A percentile compares a stretch with the other conserved stretches of the same genome.
Evolutionary conservation across 1,140 invertebrate genomes (phyloP).

Genomic region (Hylaeus volcanicus): DNA sequence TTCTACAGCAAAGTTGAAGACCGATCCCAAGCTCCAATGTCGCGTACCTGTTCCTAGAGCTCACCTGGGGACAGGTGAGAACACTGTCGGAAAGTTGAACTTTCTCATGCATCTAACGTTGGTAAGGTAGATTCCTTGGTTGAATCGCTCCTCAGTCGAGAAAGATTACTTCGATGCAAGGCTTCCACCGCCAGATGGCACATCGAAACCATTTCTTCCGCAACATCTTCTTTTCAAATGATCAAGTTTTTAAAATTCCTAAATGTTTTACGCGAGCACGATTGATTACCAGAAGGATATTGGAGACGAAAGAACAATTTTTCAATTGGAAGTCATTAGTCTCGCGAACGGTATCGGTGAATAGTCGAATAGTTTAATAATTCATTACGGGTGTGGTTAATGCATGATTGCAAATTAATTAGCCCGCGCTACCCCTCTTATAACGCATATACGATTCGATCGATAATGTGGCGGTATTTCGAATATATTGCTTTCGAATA

Average conservation of each 20-base stretch:
- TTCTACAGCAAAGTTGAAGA: background rate
- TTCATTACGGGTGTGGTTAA: slow-evolving; percentile 57
- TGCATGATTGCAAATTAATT: slow-evolving; percentile 61
- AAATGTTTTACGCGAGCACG: background rate
- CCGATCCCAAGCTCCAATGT: background rate
- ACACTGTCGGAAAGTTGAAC: background rate
- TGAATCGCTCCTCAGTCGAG: background rate
- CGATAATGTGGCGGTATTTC: slow-evolving; percentile 40
- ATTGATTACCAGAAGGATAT: background rate
- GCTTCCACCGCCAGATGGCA: slow-evolving; percentile 52
- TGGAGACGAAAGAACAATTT: background rate
- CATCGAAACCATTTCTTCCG: slow-evolving; percentile 37
- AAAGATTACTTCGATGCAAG: background rate
- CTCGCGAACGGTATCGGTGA: background rate
- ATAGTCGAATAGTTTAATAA: slow-evolving; percentile 45
- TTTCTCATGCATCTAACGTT: slow-evolving; percentile 45
- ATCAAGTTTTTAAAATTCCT: background rate
- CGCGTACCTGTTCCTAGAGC: background rate
- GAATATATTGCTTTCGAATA: background rate
- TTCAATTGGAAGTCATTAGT: background rate
- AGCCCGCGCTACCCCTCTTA: slow-evolving; percentile 59
- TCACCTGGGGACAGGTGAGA: background rate
- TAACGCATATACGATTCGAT: slow-evolving; percentile 57
- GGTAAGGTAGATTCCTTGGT: slow-evolving; percentile 65
- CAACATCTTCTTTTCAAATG: background rate